A percentile compares a stretch with the other conserved stretches of the same genome.
phyloP scores from a whole-genome alignment of 2,797 vertebrate genomes.

The Poeciliopsis gracilis region DNA sequence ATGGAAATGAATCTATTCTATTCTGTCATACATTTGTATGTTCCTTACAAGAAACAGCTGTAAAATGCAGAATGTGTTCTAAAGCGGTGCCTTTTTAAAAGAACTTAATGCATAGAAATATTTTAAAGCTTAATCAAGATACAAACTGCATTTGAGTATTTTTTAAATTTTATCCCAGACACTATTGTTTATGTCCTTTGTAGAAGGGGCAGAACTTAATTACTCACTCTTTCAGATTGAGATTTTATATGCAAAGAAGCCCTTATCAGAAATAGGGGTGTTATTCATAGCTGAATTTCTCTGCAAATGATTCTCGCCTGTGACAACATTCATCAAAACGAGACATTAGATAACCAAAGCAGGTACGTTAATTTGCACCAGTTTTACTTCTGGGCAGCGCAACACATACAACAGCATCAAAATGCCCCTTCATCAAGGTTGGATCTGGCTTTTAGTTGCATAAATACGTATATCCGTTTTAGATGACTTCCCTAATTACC shows the following conservation, averaged over 20 bases:
- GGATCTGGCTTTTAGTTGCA: conserved; percentile 40
- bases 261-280: not conserved
- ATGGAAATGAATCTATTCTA: not conserved
- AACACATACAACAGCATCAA: conserved; percentile 25
- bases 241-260: not conserved
- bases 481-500: conserved; percentile 72
- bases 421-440: conserved; percentile 41
- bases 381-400: conserved; percentile 37
- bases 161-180: not conserved
- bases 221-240: not conserved
- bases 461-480: conserved; percentile 55
- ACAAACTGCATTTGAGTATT: not conserved
- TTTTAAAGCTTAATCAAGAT: not conserved
- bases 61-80: not conserved
- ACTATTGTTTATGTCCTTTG: not conserved
- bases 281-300: not conserved
- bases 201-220: not conserved
- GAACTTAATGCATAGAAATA: not conserved
- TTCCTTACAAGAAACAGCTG: too few relatives aligned
- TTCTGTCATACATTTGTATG: not conserved
- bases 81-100: not conserved
- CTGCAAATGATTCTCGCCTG: not conserved
- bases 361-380: conserved; percentile 37
- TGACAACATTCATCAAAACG: conserved; percentile 11
- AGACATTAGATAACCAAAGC: conserved; percentile 18